phyloP scores from a whole-genome alignment of 2,888 invertebrate species.

The Epinotia bilunana region DNA sequence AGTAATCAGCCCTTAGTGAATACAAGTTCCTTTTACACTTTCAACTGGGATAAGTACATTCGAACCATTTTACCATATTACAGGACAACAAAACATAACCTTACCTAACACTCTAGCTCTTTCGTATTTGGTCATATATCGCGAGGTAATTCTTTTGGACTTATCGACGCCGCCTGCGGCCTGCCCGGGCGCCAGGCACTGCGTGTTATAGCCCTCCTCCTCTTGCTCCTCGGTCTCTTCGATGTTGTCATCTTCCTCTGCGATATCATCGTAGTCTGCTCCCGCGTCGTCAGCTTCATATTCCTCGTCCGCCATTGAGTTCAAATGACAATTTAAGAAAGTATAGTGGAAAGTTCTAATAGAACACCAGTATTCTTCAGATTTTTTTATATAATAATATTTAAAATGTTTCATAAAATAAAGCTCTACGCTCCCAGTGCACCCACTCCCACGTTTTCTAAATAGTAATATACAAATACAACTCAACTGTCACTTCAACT shows the following conservation, averaged over 20 bases:
- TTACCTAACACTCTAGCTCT: slow-evolving; percentile 76
- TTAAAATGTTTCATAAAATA: not conserved
- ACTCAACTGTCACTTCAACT: no score
- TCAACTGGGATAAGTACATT: not conserved
- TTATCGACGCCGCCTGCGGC: slow-evolving; percentile 93
- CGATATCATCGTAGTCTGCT: slow-evolving; percentile 94
- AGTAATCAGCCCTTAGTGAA: no score
- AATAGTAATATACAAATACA: no score
- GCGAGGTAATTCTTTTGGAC: slow-evolving; percentile 96
- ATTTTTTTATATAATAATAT: not conserved
- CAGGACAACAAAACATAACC: slow-evolving; percentile 46
- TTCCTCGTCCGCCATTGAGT: slow-evolving; percentile 92
- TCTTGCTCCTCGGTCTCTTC: slow-evolving; percentile 95
- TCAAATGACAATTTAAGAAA: not conserved
- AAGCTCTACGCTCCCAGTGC: no score
- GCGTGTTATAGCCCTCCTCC: slow-evolving; percentile 94
- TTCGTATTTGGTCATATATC: slow-evolving; percentile 97
- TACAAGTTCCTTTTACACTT: not conserved
- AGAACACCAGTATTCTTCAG: no score
- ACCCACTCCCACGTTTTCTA: no score
- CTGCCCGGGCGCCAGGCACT: slow-evolving; percentile 91
- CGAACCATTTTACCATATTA: not conserved
- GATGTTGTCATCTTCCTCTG: slow-evolving; percentile 93
- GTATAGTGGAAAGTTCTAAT: no score
- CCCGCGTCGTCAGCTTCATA: slow-evolving; percentile 92